Evolutionary conservation across 2,113 vertebrate species (phyloP), one percentile per base, ranked within the genome.

Genomic region (Vidua chalybeata): DNA sequence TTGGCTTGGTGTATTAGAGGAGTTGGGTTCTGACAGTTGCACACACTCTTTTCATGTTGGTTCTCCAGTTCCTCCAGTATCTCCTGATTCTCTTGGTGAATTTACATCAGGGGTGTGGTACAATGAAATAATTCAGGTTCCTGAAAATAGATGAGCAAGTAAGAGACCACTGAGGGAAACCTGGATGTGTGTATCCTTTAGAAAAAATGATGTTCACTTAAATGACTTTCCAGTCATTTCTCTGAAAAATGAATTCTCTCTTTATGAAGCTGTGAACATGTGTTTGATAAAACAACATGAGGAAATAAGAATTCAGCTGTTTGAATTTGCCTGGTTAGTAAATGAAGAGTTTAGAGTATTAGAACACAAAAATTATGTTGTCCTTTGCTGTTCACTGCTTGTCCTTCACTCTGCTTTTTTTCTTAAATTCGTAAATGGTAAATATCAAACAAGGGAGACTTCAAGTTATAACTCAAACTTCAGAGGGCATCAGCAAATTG

Each of bases 101-200:
- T 61, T 90, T 68, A 13, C 17, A 31, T 45, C 69, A 22, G 33
- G 18, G n/a, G 59, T n/a, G 7, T 48, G 37, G 3, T 82, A 22
- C 54, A 55, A 7, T 20, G 48, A n/a, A 64, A 58, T 52, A 41
- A 18, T 19, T 73, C 9, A 33, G 7, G 8, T 87, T 55, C 69
- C 16, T 75, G 31, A 30, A 48, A 52, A 52, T 15, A 58, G 20
- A 18, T 55, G 74, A 63, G n/a, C 37, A 75, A 39, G 59, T n/a
- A 37, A 35, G 68, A 84, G 68, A 46, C 13, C 39, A 10, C 41
- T 8, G 48, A 67, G n/a, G 62, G 72, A 58, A 54, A 41, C 23
- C 18, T 20, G 11, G 33, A 56, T 1, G 0, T 71, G 22, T 3
- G 0, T 52, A 24, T 69, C 35, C 12, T 1, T 28, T 27, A 51